These are phyloP conservation scores for Hemitrygon akajei DNA, from an alignment of 2,797 vertebrate species.

Conservation along the genomic window DNA sequence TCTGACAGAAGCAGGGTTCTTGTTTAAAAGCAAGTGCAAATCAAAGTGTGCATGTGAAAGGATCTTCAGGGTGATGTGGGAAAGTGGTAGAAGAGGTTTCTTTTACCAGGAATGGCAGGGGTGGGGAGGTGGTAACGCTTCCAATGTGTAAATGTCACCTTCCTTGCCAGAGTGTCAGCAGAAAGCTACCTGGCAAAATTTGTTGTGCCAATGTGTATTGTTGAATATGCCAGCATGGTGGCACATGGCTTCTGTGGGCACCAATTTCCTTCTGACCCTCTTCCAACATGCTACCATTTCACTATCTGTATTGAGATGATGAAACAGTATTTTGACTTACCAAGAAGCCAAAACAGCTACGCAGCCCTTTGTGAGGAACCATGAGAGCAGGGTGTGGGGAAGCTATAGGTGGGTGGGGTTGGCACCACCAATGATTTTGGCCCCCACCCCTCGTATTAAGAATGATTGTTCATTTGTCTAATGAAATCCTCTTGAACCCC, in stretches of 20 bases:
- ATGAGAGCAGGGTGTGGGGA: no score
- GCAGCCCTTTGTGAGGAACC: no score
- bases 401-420: no score
- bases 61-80: neutral
- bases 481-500: neutral
- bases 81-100: neutral
- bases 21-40: neutral
- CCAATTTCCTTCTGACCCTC: neutral
- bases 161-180: no score
- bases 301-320: no score
- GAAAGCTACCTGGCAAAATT: neutral
- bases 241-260: neutral
- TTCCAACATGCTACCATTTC: neutral
- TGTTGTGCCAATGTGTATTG: neutral
- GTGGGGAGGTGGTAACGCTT: no score
- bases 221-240: neutral
- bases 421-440: no score
- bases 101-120: neutral
- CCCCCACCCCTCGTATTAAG: no score
- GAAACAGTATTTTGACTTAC: no score
- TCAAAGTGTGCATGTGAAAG: neutral
- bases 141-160: neutral
- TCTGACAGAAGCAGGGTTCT: neutral
- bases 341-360: no score
- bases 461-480: neutral